Conservation (phyloP, 2,113 vertebrate species). For the Mus spicilegus region DNA sequence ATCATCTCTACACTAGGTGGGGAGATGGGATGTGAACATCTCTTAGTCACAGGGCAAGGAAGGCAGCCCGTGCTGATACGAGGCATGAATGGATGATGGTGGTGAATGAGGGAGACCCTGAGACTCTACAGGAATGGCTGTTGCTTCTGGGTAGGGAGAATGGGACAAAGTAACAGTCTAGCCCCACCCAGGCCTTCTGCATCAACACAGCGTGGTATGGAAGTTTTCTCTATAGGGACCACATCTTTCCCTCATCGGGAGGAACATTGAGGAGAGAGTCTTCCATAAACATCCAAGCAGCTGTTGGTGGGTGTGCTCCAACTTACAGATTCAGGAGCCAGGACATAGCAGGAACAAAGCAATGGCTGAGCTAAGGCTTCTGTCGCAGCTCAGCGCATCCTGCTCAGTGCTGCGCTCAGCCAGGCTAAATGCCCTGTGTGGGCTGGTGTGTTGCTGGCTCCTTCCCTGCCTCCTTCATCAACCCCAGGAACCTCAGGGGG, state of each 20-base stretch:
- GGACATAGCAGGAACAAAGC: neutral
- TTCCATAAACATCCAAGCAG: neutral
- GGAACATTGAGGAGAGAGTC: neutral
- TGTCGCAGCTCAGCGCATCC: neutral
- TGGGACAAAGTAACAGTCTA: neutral
- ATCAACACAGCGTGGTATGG: neutral
- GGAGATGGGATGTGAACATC: neutral
- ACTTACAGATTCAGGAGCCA: neutral
- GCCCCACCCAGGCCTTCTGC: neutral
- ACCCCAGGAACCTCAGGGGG: neutral
- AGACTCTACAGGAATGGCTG: neutral
- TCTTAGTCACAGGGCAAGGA: neutral
- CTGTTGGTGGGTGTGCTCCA: neutral
- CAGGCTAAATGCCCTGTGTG: rapidly evolving
- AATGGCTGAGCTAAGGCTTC: neutral
- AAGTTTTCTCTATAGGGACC: rapidly evolving
- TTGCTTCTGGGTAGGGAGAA: neutral
- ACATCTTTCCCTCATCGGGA: neutral
- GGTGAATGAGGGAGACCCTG: neutral
- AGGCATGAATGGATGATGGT: neutral
- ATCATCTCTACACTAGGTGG: neutral
- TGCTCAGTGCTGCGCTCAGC: neutral
- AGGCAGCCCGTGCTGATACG: neutral
- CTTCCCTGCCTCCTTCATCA: neutral
- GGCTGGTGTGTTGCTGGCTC: neutral